phyloP scores from a whole-genome alignment of 1,140 invertebrate genomes.

The Rhizoglyphus robini region DNA sequence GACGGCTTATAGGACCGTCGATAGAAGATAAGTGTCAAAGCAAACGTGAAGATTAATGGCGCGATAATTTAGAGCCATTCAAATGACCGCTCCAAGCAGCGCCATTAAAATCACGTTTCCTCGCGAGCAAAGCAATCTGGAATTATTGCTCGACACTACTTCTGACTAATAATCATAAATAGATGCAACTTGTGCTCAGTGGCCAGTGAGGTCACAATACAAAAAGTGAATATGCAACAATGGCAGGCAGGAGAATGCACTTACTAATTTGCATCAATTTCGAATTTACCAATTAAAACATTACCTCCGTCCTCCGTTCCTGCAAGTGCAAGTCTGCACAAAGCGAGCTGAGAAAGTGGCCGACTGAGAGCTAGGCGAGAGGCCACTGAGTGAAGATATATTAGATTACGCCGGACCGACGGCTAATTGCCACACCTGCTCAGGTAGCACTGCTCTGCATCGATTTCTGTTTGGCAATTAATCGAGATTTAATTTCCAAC shows the following conservation, averaged over 20 bases:
- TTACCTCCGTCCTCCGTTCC: neutral
- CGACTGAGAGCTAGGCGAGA: too few relatives aligned
- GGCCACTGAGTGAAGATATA: slow-evolving; percentile 9
- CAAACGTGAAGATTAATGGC: slow-evolving; percentile 11
- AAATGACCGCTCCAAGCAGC: neutral
- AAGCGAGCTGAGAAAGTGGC: neutral
- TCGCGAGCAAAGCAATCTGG: neutral
- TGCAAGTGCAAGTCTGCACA: neutral
- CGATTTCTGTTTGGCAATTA: neutral
- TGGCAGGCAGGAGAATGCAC: neutral
- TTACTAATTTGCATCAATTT: neutral
- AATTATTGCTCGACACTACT: too few relatives aligned
- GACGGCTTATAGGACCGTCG: neutral
- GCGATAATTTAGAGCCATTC: slow-evolving; percentile 4
- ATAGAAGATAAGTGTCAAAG: slow-evolving; percentile 2
- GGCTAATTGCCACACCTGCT: slow-evolving; percentile 14
- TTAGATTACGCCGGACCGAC: neutral
- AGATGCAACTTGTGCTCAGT: too few relatives aligned
- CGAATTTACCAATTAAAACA: slow-evolving; percentile 8
- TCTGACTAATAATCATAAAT: too few relatives aligned
- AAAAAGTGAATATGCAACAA: neutral
- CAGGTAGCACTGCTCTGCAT: neutral
- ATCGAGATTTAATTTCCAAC: neutral
- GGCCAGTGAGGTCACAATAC: too few relatives aligned
- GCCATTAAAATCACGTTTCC: slow-evolving; percentile 1